Evolutionary conservation across 2,113 vertebrate genomes (phyloP), one percentile per base, ranked within the genome.

Genomic region (Myodes glareolus): DNA sequence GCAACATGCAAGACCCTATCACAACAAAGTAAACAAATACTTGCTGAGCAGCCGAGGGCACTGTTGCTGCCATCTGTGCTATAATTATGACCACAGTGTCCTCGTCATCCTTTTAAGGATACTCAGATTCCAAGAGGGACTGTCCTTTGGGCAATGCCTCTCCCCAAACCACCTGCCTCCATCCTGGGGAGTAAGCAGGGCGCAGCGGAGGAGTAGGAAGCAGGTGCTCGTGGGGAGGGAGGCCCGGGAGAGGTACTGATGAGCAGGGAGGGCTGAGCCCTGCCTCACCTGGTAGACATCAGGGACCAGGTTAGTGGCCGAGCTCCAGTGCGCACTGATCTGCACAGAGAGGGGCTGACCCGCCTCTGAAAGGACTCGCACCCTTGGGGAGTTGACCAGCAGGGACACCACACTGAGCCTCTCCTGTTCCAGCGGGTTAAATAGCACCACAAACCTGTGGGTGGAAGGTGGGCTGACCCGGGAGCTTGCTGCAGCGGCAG

Each of bases 341-440:
- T 99, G 99, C 65, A 99, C 98, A 0, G 99, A 99, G 94, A 99
- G 97, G 3, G 99, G 99, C 97, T 99, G 99, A 1, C 99, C 99
- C 0, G 99, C 99, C 97, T 99, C 99, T 0, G 99, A 99, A 3
- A 99, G 98, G 75, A 99, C 99, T 0, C 98, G 98, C 88, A 99
- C 98, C 0, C 97, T 98, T 0, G 99, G 98, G 0, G 99, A 99
- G 98, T 98, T 99, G 96, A 99, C 99, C 96, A 99, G 98, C 91
- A 99, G 98, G 0, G 99, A 99, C 92, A 99, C 99, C 5, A 99
- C 45, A 0, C 98, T 99, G 97, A 99, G 98, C 13, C 99, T 99
- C 85, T 99, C 99, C 97, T 99, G 99, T 94, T 99, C 99, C 90
- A 99, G 95, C 0, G 99, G 99, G 98, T 99, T 99, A 98, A 99